Evolutionary conservation across 92 coral and sea anemone genomes (phyloP).

Genomic region (Parazoanthus atlanticus): DNA sequence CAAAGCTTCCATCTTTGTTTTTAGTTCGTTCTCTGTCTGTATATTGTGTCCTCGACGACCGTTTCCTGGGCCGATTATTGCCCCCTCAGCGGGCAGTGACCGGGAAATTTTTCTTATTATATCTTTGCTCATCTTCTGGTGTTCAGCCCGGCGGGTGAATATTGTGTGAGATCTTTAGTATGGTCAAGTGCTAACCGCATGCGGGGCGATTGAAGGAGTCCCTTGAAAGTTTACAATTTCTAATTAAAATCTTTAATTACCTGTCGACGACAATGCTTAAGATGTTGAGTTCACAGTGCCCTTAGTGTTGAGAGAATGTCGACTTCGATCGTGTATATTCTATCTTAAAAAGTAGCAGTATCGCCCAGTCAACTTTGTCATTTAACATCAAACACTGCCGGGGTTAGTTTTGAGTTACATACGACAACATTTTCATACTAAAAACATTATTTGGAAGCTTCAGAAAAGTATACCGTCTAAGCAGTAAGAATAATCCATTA

Average conservation of each 20-base stretch:
- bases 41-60: conserved; percentile 50
- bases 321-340: neutral
- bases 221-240: neutral
- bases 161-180: neutral
- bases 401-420: too few relatives aligned
- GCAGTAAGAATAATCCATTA: neutral
- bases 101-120: conserved; percentile 45
- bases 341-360: neutral
- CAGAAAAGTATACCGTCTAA: neutral
- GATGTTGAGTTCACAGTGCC: conserved; percentile 8
- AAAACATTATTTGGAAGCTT: neutral
- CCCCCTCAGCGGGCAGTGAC: conserved; percentile 37
- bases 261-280: neutral
- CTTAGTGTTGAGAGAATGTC: conserved; percentile 29
- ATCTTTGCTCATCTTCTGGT: conserved; percentile 33
- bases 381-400: neutral
- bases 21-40: conserved; percentile 72
- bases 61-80: conserved; percentile 26
- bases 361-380: neutral
- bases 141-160: neutral
- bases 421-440: neutral
- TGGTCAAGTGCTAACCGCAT: too few relatives aligned
- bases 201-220: neutral
- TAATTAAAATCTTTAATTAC: conserved; percentile 27
- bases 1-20: conserved; percentile 66